A percentile compares a stretch with the other conserved stretches of the same genome.
Evolutionary conservation across 2,797 vertebrate species (phyloP).

Genomic region (Hydrophis major): DNA sequence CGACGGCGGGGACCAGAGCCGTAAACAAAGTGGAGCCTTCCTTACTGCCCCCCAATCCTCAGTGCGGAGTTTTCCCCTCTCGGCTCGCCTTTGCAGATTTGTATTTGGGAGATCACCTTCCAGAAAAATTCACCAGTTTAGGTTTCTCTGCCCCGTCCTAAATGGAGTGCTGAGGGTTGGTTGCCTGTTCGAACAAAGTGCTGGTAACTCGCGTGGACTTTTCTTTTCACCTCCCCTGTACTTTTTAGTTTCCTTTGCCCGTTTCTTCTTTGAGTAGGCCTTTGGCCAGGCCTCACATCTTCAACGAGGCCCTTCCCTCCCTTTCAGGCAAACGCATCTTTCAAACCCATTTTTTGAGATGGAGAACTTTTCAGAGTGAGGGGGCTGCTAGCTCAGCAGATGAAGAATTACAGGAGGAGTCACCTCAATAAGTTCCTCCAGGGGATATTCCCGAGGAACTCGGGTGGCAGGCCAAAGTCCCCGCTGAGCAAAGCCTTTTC

Average conservation of each 20-base stretch:
- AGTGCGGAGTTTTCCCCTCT: neutral
- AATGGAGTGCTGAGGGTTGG: neutral
- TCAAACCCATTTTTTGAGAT: neutral
- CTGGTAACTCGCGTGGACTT: neutral
- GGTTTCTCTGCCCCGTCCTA: conserved; percentile 5
- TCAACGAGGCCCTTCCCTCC: conserved; percentile 47
- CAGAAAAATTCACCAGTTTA: neutral
- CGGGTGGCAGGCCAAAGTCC: neutral
- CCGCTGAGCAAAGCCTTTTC: neutral
- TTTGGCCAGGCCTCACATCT: conserved; percentile 59
- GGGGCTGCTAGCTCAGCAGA: neutral
- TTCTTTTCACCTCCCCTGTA: neutral
- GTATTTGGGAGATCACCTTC: rapidly evolving
- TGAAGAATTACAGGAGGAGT: neutral
- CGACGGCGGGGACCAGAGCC: conserved; percentile 33
- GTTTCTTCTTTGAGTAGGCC: neutral
- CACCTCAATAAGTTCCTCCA: neutral
- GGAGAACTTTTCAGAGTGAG: no score
- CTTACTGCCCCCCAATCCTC: neutral
- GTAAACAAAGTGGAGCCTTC: conserved; percentile 31
- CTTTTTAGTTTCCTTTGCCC: conserved; percentile 27
- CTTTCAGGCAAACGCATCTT: rapidly evolving
- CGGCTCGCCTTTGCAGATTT: no score
- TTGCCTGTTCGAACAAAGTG: neutral
- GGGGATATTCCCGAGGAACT: neutral